These are phyloP conservation scores for Siderastrea siderea DNA, from an alignment of 92 coral and sea anemone species.

Conservation along the genomic window DNA sequence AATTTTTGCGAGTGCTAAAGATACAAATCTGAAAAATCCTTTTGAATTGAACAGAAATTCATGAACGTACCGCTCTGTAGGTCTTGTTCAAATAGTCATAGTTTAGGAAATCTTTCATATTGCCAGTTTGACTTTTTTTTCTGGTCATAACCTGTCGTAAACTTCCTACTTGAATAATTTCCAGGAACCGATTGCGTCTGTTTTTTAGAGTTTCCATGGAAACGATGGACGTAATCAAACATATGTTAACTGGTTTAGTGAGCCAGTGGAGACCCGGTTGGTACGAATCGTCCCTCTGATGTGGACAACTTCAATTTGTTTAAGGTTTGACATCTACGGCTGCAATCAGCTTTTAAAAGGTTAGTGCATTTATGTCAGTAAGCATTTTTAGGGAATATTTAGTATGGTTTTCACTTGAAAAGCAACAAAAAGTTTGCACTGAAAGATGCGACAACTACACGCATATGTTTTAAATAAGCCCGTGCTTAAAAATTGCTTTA, in stretches of 20 bases:
- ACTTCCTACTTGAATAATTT: too few species aligned
- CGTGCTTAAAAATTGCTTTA: background rate
- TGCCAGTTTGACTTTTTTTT: too few species aligned
- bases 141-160: too few species aligned
- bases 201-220: constrained; percentile 53
- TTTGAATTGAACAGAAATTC: too few species aligned
- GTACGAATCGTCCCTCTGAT: constrained; percentile 53
- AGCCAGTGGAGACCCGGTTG: constrained; percentile 43
- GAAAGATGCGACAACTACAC: background rate
- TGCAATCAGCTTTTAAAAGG: constrained; percentile 34
- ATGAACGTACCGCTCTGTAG: too few species aligned
- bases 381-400: background rate
- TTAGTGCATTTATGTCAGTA: background rate
- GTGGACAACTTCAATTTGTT: constrained; percentile 57
- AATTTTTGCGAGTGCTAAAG: too few species aligned
- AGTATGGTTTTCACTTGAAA: too few species aligned
- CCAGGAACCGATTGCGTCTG: too few species aligned
- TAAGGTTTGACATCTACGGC: constrained; percentile 72
- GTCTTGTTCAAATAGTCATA: too few species aligned
- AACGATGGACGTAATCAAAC: constrained; percentile 45
- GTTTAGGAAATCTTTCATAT: too few species aligned
- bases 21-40: too few species aligned
- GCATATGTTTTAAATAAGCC: background rate
- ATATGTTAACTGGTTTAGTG: constrained; percentile 50
- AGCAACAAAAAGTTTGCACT: background rate